phyloP scores from a whole-genome alignment of 2,888 invertebrate species.

The Protodeltote pygarga region DNA sequence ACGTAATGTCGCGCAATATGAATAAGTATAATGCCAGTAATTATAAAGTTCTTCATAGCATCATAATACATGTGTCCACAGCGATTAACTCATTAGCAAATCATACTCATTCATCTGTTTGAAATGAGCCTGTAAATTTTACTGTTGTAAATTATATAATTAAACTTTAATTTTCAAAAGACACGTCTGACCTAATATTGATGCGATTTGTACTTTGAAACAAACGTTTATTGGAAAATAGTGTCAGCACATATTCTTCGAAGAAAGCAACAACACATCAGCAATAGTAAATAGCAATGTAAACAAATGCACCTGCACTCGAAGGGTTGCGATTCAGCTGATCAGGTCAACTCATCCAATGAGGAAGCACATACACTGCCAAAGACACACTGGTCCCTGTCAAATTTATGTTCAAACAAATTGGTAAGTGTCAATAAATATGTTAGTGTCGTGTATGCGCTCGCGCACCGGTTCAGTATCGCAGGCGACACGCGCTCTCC shows the following conservation, averaged over 20 bases:
- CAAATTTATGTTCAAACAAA: slow-evolving; percentile 57
- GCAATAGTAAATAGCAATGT: slow-evolving; percentile 59
- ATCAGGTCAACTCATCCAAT: slow-evolving; percentile 67
- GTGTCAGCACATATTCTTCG: slow-evolving; percentile 22
- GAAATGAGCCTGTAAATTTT: too few species aligned
- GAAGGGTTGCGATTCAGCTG: slow-evolving; percentile 65
- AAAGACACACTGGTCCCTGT: slow-evolving; percentile 66
- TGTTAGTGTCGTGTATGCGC: slow-evolving; percentile 71
- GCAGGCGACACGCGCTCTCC: slow-evolving; percentile 75
- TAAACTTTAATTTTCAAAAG: slow-evolving; percentile 13
- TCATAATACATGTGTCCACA: slow-evolving; percentile 28
- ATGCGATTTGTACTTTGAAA: slow-evolving; percentile 37
- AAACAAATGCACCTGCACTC: slow-evolving; percentile 81
- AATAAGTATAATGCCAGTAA: slow-evolving; percentile 8
- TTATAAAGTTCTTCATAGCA: slow-evolving; percentile 24
- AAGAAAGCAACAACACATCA: slow-evolving; percentile 54
- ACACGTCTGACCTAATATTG: slow-evolving; percentile 36
- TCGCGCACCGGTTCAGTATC: slow-evolving; percentile 70
- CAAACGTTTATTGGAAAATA: slow-evolving; percentile 27
- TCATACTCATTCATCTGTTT: slow-evolving; percentile 20
- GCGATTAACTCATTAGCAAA: slow-evolving; percentile 20
- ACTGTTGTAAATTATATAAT: slow-evolving; percentile 4
- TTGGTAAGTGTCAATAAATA: slow-evolving; percentile 59
- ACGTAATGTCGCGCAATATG: slow-evolving; percentile 6
- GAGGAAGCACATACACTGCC: slow-evolving; percentile 69